Conservation (phyloP, 2,113 vertebrate genomes). For the Procavia capensis region DNA sequence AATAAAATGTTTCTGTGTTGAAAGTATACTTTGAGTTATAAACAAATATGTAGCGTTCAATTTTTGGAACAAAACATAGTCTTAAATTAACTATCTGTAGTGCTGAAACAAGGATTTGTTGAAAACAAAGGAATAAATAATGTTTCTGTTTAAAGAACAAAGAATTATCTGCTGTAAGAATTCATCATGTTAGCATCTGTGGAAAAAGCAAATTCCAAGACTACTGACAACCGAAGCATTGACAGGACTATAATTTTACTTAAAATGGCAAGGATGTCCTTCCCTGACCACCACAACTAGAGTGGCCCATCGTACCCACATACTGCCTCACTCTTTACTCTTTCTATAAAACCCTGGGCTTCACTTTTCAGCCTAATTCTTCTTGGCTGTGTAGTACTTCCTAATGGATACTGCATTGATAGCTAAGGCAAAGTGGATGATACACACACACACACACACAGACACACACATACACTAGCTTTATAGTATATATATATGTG, state of each 20-base stretch:
- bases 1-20: slow-evolving; percentile 39
- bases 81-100: neutral
- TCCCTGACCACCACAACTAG: neutral
- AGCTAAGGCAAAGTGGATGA: neutral
- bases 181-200: neutral
- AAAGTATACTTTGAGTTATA: slow-evolving; percentile 16
- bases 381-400: neutral
- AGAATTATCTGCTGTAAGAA: slow-evolving; percentile 11
- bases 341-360: neutral
- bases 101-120: slow-evolving; percentile 2
- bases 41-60: neutral
- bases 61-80: slow-evolving; percentile 35
- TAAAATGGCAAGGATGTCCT: neutral
- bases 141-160: slow-evolving; percentile 32
- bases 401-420: neutral
- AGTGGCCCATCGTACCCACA: neutral
- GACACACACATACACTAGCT: neutral
- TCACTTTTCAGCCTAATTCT: neutral
- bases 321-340: neutral
- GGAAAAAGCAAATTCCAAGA: neutral
- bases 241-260: neutral
- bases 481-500: too few species aligned
- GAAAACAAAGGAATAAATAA: slow-evolving; percentile 49
- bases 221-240: neutral
- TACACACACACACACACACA: neutral